Conservation (phyloP, 2,113 vertebrate genomes). For the Irena cyanogastra region DNA sequence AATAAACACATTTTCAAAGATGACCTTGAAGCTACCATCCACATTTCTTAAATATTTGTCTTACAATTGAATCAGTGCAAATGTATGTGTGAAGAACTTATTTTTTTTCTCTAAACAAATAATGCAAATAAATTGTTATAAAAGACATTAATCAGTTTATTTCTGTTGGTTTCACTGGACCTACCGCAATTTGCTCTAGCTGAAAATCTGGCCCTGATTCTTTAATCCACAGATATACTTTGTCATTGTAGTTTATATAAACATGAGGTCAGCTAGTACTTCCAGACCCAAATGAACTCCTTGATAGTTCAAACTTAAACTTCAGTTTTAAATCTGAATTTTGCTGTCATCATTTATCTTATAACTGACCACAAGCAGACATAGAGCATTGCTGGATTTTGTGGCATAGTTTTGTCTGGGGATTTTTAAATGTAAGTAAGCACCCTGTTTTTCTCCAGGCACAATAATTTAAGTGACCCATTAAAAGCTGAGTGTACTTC, state of each 20-base stretch:
- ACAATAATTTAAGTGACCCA: conserved; percentile 25
- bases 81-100: not conserved
- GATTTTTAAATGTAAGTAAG: not conserved
- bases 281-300: conserved; percentile 36
- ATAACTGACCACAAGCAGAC: not conserved
- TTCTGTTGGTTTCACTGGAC: conserved; percentile 11
- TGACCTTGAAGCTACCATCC: not conserved
- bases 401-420: conserved; percentile 11
- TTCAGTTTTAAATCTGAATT: conserved; percentile 39
- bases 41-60: not conserved
- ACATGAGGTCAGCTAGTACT: conserved; percentile 47
- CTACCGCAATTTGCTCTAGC: conserved; percentile 30
- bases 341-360: conserved; percentile 37
- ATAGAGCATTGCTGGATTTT: not conserved
- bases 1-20: not conserved
- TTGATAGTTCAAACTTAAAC: conserved; percentile 43
- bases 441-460: not conserved
- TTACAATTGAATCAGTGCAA: not conserved
- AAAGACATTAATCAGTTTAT: not conserved
- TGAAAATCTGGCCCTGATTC: conserved; percentile 35
- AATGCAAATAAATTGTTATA: not conserved
- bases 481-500: not conserved
- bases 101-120: not conserved
- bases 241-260: conserved; percentile 43
- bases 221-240: conserved; percentile 59